A percentile compares a stretch with the other conserved stretches of the same genome.
Evolutionary conservation across 2,113 vertebrate genomes (phyloP).

Genomic region (Atherinomorus stipes): DNA sequence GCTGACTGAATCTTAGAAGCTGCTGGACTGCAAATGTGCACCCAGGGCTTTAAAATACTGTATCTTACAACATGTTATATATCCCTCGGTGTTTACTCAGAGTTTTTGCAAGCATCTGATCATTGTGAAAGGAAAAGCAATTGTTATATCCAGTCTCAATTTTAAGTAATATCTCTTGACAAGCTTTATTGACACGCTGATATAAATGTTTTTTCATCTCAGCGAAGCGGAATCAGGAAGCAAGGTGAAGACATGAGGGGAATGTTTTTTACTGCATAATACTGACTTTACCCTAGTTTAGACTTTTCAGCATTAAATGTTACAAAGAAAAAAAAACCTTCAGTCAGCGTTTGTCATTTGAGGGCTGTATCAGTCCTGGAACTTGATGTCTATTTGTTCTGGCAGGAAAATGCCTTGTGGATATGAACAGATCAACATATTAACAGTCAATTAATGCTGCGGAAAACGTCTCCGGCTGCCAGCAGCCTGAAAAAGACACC

Average conservation of each 20-base stretch:
- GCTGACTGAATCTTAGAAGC: constrained; percentile 45
- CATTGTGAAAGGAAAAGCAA: constrained; percentile 75
- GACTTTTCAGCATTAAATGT: constrained; percentile 34
- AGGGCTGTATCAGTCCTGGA: constrained; percentile 77
- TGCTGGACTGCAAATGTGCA: constrained; percentile 38
- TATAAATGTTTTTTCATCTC: constrained; percentile 37
- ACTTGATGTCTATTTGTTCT: constrained; percentile 81
- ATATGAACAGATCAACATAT: constrained; percentile 80
- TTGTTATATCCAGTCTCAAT: constrained; percentile 78
- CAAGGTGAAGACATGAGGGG: constrained; percentile 14
- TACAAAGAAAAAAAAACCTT: constrained; percentile 53
- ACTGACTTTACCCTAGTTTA: constrained; percentile 41
- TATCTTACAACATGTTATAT: not conserved
- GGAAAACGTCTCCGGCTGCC: constrained; percentile 81
- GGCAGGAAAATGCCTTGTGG: constrained; percentile 79
- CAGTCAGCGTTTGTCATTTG: constrained; percentile 73
- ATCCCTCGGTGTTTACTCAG: not conserved
- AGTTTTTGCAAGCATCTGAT: constrained; percentile 55
- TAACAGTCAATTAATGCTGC: constrained; percentile 84
- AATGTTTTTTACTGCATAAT: constrained; percentile 19
- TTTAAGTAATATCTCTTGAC: constrained; percentile 50
- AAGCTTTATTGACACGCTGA: constrained; percentile 77
- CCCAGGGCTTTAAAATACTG: not conserved
- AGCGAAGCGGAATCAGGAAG: constrained; percentile 17
- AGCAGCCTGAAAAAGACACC: constrained; percentile 65